phyloP scores from a whole-genome alignment of 2,113 vertebrate genomes.

The Gambusia holbrooki region DNA sequence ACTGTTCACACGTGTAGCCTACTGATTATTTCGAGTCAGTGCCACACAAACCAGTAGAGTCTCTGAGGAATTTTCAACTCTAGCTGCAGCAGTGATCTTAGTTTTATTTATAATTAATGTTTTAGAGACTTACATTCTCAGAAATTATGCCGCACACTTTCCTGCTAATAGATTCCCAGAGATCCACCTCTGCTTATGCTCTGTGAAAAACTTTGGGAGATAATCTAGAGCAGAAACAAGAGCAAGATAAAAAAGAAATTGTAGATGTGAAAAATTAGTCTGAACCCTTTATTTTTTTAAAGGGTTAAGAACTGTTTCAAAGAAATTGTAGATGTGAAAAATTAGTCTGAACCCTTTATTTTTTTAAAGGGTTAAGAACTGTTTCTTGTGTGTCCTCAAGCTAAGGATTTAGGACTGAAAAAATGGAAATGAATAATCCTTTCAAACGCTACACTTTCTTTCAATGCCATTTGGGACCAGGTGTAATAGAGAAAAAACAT shows the following conservation, averaged over 20 bases:
- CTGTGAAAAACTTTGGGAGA: background rate
- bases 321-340: too few species aligned
- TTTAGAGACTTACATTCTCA: background rate
- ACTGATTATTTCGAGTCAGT: conserved; percentile 3
- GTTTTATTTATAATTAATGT: background rate
- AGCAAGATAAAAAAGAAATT: background rate
- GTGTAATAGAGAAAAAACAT: too few species aligned
- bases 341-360: too few species aligned
- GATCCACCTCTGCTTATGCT: background rate
- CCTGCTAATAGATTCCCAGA: background rate
- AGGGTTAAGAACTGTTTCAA: too few species aligned
- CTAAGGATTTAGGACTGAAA: too few species aligned
- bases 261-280: too few species aligned
- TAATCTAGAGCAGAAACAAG: background rate
- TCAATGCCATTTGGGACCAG: too few species aligned
- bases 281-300: too few species aligned
- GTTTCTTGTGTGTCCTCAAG: too few species aligned
- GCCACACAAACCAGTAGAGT: background rate
- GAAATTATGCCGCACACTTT: background rate
- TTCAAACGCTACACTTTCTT: too few species aligned
- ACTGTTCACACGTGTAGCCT: background rate
- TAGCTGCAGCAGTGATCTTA: background rate
- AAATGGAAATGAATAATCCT: too few species aligned
- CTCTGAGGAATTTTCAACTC: background rate
- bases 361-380: too few species aligned